Evolutionary conservation across 2,888 invertebrate genomes (phyloP), one percentile per base, ranked within the genome.

Genomic region (Drosophila subquinaria): DNA sequence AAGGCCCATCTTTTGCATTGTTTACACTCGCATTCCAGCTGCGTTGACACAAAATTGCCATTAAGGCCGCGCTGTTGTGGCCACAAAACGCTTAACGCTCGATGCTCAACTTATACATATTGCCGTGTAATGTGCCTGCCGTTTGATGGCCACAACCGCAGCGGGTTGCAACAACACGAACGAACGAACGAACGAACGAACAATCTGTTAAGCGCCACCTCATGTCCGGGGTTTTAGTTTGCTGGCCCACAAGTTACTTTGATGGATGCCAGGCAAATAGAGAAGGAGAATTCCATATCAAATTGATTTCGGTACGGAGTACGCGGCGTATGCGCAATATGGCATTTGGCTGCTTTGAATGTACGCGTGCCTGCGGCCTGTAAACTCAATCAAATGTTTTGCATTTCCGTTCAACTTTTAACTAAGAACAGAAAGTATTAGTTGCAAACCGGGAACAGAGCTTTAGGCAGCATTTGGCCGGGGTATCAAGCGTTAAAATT

Each of bases 1-100:
- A 50, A 64, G 38, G 47, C 10, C 15, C 13, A 6, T 38, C 36
- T 43, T 62, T 60, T 45, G 62, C 56, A 59, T 76, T 71, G 60
- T 61, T 35, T 36, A 40, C 17, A 47, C 23, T 3, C 5, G 38
- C 61, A 17, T 71, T 72, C 82, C 82, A 66, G 87, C 82, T 75
- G 87, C 43, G 87, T 63, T 48, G 60, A 75, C 87, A 83, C 70
- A 66, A 69, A 83, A 89, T 87, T 69, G 72, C 75, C 65, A 87
- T 83, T 87, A 84, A 61, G 57, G 60, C 23, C 71, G 56, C 76
- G 52, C 55, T 48, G 56, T 69, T 75, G 63, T 60, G 73, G 76
- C 70, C 73, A 74, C 76, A 74, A 75, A 66, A 65, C 35, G 57
- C 59, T 63, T 56, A 62, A 71, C 35, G 75, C 45, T 73, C 36